These are phyloP conservation scores for Epinotia demarniana DNA, from an alignment of 2,888 invertebrate genomes.

Conservation along the genomic window DNA sequence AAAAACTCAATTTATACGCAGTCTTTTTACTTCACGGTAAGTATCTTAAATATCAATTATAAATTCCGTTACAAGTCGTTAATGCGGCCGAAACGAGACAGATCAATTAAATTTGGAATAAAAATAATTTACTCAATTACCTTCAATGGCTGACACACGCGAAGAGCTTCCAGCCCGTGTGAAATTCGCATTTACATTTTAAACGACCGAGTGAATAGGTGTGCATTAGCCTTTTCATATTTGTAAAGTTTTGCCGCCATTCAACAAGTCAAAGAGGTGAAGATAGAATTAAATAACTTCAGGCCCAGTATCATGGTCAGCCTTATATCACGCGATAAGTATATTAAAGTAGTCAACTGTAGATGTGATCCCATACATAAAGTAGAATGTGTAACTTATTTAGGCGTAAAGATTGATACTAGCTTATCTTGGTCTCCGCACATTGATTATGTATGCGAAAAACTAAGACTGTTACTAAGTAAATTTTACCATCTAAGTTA, in stretches of 20 bases:
- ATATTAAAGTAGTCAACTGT: too few relatives aligned
- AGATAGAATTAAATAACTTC: neutral
- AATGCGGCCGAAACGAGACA: constrained; percentile 16
- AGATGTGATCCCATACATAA: too few relatives aligned
- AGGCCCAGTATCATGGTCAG: too few relatives aligned
- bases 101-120: constrained; percentile 40
- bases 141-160: constrained; percentile 28
- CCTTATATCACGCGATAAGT: too few relatives aligned
- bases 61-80: constrained; percentile 4
- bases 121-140: constrained; percentile 26
- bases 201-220: constrained; percentile 1
- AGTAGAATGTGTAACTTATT: too few relatives aligned
- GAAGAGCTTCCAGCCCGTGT: constrained; percentile 17
- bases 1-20: neutral
- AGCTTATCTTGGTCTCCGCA: too few relatives aligned
- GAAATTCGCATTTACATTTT: constrained; percentile 14
- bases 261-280: neutral
- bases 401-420: too few relatives aligned
- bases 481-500: too few relatives aligned
- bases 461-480: too few relatives aligned
- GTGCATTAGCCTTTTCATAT: neutral
- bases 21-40: neutral
- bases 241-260: neutral
- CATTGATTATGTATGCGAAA: too few relatives aligned
- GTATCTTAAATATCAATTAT: neutral